These are phyloP conservation scores for Protodeltote pygarga DNA, from an alignment of 2,888 invertebrate genomes.

Conservation along the genomic window DNA sequence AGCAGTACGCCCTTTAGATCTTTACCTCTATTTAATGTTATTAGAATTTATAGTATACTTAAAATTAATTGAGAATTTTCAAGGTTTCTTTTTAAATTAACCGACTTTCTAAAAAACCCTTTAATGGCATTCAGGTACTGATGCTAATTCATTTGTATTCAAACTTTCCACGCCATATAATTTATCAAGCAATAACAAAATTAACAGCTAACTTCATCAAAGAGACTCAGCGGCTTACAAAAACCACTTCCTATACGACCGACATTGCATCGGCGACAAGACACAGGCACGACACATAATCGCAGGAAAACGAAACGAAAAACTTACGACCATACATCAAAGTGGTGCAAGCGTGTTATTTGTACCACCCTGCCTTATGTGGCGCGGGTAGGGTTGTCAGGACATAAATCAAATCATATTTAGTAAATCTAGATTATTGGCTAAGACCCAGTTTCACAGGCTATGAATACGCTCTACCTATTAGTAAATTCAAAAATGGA, in stretches of 20 bases:
- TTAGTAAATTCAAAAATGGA: too few relatives aligned
- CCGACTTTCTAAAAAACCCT: too few relatives aligned
- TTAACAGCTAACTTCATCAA: slow-evolving; percentile 20
- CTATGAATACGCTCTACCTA: too few relatives aligned
- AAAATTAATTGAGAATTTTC: too few relatives aligned
- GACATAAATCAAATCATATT: not conserved
- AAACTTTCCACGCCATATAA: too few relatives aligned
- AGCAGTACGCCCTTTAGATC: too few relatives aligned
- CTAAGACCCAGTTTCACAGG: too few relatives aligned
- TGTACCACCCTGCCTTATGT: slow-evolving; percentile 42
- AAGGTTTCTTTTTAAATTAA: too few relatives aligned
- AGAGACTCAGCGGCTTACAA: slow-evolving; percentile 13
- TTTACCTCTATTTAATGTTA: too few relatives aligned
- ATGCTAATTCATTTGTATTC: too few relatives aligned
- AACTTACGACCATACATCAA: slow-evolving; percentile 52
- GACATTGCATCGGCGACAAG: slow-evolving; percentile 22
- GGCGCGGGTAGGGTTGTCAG: slow-evolving; percentile 23
- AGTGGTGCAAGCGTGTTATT: slow-evolving; percentile 47
- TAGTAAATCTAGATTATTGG: too few relatives aligned
- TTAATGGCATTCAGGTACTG: not conserved
- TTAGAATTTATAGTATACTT: too few relatives aligned
- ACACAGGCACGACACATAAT: slow-evolving; percentile 22
- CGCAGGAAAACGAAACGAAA: slow-evolving; percentile 47
- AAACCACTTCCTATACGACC: slow-evolving; percentile 24
- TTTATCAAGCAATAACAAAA: slow-evolving; percentile 4